Evolutionary conservation across 2,797 vertebrate genomes (phyloP), one percentile per base, ranked within the genome.

Genomic region (Falco berigora): DNA sequence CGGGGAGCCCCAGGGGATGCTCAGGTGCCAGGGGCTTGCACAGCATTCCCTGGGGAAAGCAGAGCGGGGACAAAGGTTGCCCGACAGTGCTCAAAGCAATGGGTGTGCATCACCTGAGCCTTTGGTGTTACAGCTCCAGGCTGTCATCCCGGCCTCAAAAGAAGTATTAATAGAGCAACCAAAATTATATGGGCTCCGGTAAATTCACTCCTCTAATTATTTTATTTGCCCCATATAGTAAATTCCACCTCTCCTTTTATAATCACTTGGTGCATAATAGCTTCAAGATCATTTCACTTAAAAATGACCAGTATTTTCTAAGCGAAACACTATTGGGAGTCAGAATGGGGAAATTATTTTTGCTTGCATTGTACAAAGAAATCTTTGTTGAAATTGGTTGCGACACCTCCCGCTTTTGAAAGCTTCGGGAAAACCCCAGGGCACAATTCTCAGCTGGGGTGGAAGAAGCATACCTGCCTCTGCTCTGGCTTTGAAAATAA

Each of bases 311-410:
- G 10, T 77, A 21, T 81, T 94, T 86, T 40, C 53, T 55, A 21
- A 86, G 68, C 14, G 8, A 69, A 52, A 73, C 68, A 9, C n/a
- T 36, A 40, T 1, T 23, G 87, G 69, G 91, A 92, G 34, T 56
- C 72, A 52, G 84, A 38, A 6, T 2, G 4, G 91, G 72, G 66
- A 69, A 88, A 90, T 74, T 28, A 30, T 28, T 86, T 92, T 78
- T 73, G 40, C 72, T 77, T 5, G 10, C 4, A 0, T 74, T 50
- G 64, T 58, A 95, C 91, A 89, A 91, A 94, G 84, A 79, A 69
- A 94, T 94, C 89, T 79, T 89, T 95, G 84, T 95, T 49, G 56
- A 63, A 59, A 77, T 85, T 64, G 62, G 62, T 97, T 91, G 95
- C 76, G 58, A 86, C 66, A 75, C 72, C 91, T 95, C 87, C 81